phyloP scores from a whole-genome alignment of 1,140 invertebrate species.

The Oppia nitens region DNA sequence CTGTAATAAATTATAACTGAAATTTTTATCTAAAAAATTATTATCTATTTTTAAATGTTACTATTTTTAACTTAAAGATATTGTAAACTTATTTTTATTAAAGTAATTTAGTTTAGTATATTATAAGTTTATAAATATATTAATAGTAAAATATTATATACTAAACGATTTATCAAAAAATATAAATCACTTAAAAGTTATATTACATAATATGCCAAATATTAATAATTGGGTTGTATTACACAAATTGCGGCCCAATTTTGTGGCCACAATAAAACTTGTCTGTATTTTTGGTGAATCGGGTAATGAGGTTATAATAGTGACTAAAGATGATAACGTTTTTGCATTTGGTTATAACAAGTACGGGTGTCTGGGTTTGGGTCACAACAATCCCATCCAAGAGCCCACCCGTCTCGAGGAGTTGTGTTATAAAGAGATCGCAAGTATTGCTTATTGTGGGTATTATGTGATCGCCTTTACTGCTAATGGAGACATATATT shows the following conservation, averaged over 20 bases:
- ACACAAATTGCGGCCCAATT: slow-evolving; percentile 36
- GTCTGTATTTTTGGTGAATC: slow-evolving; percentile 43
- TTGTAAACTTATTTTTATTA: no score
- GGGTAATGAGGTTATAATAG: slow-evolving; percentile 44
- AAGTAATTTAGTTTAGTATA: no score
- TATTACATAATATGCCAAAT: slow-evolving; percentile 25
- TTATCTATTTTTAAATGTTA: no score
- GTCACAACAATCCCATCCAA: slow-evolving; percentile 9
- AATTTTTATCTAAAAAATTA: no score
- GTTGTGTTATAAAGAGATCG: slow-evolving; percentile 39
- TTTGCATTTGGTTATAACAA: slow-evolving; percentile 15
- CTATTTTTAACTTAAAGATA: no score
- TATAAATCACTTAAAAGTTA: no score
- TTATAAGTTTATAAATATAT: no score
- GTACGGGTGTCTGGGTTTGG: slow-evolving; percentile 14
- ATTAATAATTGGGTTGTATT: slow-evolving; percentile 44
- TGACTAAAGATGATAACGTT: slow-evolving; percentile 37
- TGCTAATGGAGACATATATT: slow-evolving; percentile 39
- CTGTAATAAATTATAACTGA: no score
- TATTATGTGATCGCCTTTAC: slow-evolving; percentile 45
- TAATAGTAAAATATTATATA: no score
- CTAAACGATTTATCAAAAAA: no score
- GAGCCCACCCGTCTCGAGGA: slow-evolving; percentile 29
- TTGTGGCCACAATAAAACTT: slow-evolving; percentile 35
- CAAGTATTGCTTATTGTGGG: slow-evolving; percentile 41